phyloP scores from a whole-genome alignment of 2,888 invertebrate species.

The Crematogaster levior region DNA sequence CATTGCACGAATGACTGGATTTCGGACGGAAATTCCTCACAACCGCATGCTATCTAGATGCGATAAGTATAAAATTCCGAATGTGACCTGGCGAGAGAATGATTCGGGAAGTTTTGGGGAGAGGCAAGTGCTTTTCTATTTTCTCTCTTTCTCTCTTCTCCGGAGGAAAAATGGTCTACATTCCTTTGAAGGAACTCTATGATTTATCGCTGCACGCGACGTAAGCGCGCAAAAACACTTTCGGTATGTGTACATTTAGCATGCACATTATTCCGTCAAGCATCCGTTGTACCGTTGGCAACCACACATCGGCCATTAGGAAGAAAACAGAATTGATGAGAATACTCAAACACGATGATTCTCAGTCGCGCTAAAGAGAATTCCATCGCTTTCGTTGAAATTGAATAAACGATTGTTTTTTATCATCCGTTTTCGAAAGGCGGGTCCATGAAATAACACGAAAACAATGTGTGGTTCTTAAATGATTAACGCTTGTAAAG shows the following conservation, averaged over 20 bases:
- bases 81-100: not conserved
- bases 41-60: not conserved
- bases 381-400: not conserved
- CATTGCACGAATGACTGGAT: slow-evolving; percentile 21
- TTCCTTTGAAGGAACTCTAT: slow-evolving; percentile 19
- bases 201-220: slow-evolving; percentile 42
- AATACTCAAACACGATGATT: not conserved
- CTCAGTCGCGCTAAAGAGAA: slow-evolving; percentile 9
- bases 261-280: slow-evolving; percentile 53
- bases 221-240: slow-evolving; percentile 23
- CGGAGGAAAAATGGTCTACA: not conserved
- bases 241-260: slow-evolving; percentile 24
- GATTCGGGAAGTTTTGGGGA: not conserved
- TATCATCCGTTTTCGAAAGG: not conserved
- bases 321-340: slow-evolving; percentile 35
- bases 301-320: slow-evolving; percentile 37
- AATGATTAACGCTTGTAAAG: not conserved
- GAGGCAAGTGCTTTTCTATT: not conserved
- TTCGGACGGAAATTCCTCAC: slow-evolving; percentile 25
- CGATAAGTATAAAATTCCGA: slow-evolving; percentile 11
- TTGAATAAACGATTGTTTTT: not conserved
- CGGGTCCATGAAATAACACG: not conserved
- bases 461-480: not conserved
- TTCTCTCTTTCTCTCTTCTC: not conserved
- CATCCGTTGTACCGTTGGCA: slow-evolving; percentile 55